Percentiles rank a stretch among this genome's conserved stretches.
These are phyloP conservation scores for Avahi laniger DNA, from an alignment of 2,797 vertebrate genomes.

Conservation along the genomic window DNA sequence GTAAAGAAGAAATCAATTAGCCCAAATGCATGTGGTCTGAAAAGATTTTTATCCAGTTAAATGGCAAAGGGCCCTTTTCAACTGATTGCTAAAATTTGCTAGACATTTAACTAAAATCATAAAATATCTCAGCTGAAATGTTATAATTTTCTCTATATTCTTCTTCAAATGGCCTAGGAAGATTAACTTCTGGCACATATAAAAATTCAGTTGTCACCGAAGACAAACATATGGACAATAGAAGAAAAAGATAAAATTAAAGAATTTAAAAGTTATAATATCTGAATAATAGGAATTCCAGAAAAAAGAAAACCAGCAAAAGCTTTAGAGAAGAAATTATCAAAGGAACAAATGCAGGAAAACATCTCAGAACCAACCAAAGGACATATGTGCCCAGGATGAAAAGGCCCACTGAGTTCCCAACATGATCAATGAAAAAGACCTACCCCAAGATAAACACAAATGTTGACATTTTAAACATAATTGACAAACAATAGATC, in stretches of 20 bases:
- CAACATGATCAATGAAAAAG: not conserved
- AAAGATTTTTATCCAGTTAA: not conserved
- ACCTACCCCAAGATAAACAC: not conserved
- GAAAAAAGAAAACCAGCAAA: not conserved
- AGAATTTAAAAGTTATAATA: not conserved
- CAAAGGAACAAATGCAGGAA: not conserved
- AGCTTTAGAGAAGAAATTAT: not conserved
- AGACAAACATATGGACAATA: not conserved
- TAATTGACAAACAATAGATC: not conserved
- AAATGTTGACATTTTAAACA: not conserved
- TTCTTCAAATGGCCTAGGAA: not conserved
- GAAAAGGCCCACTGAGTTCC: not conserved
- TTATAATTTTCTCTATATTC: not conserved
- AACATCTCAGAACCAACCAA: not conserved
- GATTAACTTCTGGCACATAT: not conserved
- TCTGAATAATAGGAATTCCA: not conserved
- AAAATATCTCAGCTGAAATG: not conserved
- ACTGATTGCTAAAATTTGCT: not conserved
- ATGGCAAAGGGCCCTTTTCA: not conserved
- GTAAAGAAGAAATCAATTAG: not conserved
- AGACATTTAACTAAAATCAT: not conserved
- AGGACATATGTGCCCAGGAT: not conserved
- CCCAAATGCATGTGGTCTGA: not conserved
- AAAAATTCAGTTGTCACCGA: not conserved
- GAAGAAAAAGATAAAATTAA: not conserved